Evolutionary conservation across 2,113 vertebrate genomes (phyloP), one percentile per base, ranked within the genome.

Genomic region (Todiramphus chloris): DNA sequence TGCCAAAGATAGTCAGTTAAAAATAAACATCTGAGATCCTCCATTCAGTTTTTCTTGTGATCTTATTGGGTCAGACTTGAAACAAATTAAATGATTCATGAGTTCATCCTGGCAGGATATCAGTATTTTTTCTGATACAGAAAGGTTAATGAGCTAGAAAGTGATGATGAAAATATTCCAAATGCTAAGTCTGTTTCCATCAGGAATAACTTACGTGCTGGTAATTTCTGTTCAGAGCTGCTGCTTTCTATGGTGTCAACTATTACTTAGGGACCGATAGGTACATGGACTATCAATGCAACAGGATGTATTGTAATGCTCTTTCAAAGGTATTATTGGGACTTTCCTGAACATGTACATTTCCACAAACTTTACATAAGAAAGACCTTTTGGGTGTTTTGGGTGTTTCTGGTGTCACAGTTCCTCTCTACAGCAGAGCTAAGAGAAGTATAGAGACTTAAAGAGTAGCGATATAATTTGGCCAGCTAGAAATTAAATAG

Each of bases 31-130:
- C 90, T 90, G 76, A 96, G 53, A 93, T 13, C 18, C 62, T 84
- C 28, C 20, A 74, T 96, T 67, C 28, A 70, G 1, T 50, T 87
- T 95, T 96, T 81, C 72, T 94, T 35, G 28, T 86, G 66, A 94
- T 87, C 83, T 94, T 93, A 79, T 83, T 67, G 68, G 80, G 85
- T 18, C 46, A 97, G 68, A 94, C 69, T 96, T 83, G 86, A 96
- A 96, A 97, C 25, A 94, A 96, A 96, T 96, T 97, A 96, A 95
- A 94, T 93, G 67, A 96, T 95, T 96, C 59, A 80, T 83, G 91
- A 93, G 66, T 95, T 94, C 81, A 81, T 92, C 75, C 92, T 96
- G 93, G 95, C 92, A 97, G 90, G 82, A 94, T 96, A 93, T 87
- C 55, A 85, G 43, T 59, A 25, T 30, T 94, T 97, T 44, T 86